Evolutionary conservation across 2,113 vertebrate species (phyloP).

Genomic region (Taurulus bubalis): DNA sequence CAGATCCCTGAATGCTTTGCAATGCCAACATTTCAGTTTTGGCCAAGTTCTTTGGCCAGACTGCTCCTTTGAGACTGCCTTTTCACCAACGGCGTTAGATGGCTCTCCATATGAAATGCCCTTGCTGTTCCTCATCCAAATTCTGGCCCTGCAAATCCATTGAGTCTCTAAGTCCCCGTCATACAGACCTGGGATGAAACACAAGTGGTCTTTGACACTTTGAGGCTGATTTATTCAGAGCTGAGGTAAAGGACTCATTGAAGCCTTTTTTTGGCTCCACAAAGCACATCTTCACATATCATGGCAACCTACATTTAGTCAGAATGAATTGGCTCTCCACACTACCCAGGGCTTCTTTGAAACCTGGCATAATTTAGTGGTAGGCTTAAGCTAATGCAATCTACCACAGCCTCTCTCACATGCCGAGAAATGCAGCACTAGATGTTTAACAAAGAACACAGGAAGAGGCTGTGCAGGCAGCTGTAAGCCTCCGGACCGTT

Average conservation of each 20-base stretch:
- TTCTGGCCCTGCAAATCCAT: conserved; percentile 56
- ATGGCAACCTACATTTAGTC: conserved; percentile 74
- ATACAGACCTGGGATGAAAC: conserved; percentile 54
- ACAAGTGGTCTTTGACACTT: conserved; percentile 67
- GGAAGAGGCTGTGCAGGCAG: conserved; percentile 11
- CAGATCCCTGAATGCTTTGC: conserved; percentile 39
- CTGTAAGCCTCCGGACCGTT: conserved; percentile 40
- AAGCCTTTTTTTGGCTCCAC: conserved; percentile 65
- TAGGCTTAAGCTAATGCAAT: conserved; percentile 61
- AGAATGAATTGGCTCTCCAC: conserved; percentile 70
- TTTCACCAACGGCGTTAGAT: conserved; percentile 60
- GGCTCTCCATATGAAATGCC: conserved; percentile 67
- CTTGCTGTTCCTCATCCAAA: conserved; percentile 59
- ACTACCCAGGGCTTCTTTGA: conserved; percentile 69
- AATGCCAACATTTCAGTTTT: conserved; percentile 56
- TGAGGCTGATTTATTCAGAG: conserved; percentile 69
- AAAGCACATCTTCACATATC: conserved; percentile 73
- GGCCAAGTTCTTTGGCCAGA: conserved; percentile 50
- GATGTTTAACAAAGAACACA: conserved; percentile 38
- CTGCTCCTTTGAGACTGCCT: conserved; percentile 50
- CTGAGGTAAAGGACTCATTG: conserved; percentile 69
- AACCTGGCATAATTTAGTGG: conserved; percentile 67
- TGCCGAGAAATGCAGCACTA: conserved; percentile 24
- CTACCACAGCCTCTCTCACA: conserved; percentile 37
- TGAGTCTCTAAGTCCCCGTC: conserved; percentile 40